Conservation (phyloP, 2,797 vertebrate genomes). For the Mormyrops boulengeri region DNA sequence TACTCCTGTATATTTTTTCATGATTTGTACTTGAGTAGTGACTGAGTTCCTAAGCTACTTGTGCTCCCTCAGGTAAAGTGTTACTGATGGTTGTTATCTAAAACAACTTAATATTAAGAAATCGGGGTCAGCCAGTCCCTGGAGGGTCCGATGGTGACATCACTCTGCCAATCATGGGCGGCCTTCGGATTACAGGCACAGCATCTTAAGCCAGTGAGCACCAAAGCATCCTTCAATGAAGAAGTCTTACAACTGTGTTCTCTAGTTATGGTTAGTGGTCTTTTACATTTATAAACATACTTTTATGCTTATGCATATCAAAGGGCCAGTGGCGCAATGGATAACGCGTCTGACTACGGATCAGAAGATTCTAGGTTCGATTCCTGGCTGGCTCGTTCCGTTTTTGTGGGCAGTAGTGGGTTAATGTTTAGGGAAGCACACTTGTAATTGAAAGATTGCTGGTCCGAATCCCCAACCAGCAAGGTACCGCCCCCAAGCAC, state of each 20-base stretch:
- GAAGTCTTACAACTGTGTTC: background rate
- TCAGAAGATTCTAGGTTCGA: slow-evolving; percentile 26
- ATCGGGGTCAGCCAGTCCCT: background rate
- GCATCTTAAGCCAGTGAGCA: background rate
- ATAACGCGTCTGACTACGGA: slow-evolving; percentile 23
- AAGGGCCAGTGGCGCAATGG: background rate
- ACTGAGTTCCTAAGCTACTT: background rate
- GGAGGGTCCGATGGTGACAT: background rate
- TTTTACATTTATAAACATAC: background rate
- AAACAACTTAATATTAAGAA: background rate
- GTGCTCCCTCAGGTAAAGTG: background rate
- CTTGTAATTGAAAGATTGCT: background rate
- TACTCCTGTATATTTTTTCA: background rate
- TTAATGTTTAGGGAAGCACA: background rate
- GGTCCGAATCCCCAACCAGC: background rate
- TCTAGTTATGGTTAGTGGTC: background rate
- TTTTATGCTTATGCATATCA: background rate
- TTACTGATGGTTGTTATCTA: background rate
- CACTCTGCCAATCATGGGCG: background rate
- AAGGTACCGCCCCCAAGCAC: background rate
- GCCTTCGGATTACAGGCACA: background rate
- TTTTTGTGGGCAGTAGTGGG: background rate
- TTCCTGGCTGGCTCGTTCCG: slow-evolving; percentile 19
- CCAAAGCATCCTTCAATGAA: background rate
- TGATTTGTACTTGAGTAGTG: background rate